phyloP scores from a whole-genome alignment of 2,888 invertebrate species.

The Standfussiana lucernea region DNA sequence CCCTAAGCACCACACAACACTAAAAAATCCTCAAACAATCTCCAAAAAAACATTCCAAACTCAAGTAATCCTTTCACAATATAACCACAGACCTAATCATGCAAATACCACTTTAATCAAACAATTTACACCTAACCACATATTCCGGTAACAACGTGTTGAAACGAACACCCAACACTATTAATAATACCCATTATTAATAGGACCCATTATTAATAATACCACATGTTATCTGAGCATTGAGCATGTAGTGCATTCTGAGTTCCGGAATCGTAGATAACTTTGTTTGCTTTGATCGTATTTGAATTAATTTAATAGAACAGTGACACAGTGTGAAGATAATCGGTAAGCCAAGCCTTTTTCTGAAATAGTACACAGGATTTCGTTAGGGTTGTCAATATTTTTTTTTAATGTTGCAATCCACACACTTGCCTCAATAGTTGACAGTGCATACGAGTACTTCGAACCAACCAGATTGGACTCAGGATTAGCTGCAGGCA shows the following conservation, averaged over 20 bases:
- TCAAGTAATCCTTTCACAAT: background rate
- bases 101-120: constrained; percentile 42
- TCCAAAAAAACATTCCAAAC: background rate
- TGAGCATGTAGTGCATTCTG: too few species aligned
- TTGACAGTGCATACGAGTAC: too few species aligned
- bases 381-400: background rate
- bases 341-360: background rate
- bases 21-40: background rate
- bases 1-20: background rate
- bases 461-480: too few species aligned
- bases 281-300: constrained; percentile 49
- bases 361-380: background rate
- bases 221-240: constrained; percentile 50
- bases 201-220: constrained; percentile 36
- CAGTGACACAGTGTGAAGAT: constrained; percentile 13
- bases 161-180: constrained; percentile 39
- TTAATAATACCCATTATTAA: constrained; percentile 42
- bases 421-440: too few species aligned
- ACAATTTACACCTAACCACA: constrained; percentile 34
- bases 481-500: too few species aligned
- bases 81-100: constrained; percentile 12
- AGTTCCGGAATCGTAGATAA: constrained; percentile 41
- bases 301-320: constrained; percentile 46
- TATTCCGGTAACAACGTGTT: constrained; percentile 43
- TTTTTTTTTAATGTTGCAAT: too few species aligned